Evolutionary conservation across 2,113 vertebrate species (phyloP), one percentile per base, ranked within the genome.

Genomic region (Nycticryphes semicollaris): DNA sequence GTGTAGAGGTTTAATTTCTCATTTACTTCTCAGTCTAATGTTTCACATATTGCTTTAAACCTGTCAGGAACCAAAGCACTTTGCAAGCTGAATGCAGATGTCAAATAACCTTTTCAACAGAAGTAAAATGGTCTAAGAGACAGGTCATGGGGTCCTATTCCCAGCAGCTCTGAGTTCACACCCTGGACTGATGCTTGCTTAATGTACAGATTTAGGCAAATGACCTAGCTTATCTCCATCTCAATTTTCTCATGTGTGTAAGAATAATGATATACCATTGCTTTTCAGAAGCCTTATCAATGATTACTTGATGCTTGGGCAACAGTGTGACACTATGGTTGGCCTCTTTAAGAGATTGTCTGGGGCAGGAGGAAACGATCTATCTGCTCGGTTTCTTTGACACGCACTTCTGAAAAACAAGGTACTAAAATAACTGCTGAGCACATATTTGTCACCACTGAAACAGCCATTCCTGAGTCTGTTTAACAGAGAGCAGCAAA

Each of bases 31-130:
- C 87, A 94, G 75, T 64, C 89, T 89, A 27, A 3, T 30, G 68
- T 84, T 95, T 90, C 93, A 84, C 82, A 67, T 84, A 48, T 59
- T 85, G 35, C 45, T 87, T 83, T 80, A 83, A 81, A 62, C 41
- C 76, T 82, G 84, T 56, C 89, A 60, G 53, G 72, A 96, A 70
- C 43, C 35, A 93, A 88, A 94, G 39, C 50, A 62, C 67, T 95
- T 96, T 90, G 28, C 62, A 89, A 89, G 80, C 75, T 39, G 70
- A 79, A 84, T 86, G 64, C 50, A 84, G 76, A 94, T 75, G 81
- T 84, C 69, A 69, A 82, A 57, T 77, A 93, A 95, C 53, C 18
- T 89, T 93, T 87, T 54, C 87, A 75, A 48, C 9, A 39, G 17
- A 64, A 79, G 25, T 72, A 87, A 91, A 93, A 89, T 47, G 27